These are phyloP conservation scores for Pachyramphus minor DNA, from an alignment of 2,113 vertebrate genomes.

Conservation along the genomic window DNA sequence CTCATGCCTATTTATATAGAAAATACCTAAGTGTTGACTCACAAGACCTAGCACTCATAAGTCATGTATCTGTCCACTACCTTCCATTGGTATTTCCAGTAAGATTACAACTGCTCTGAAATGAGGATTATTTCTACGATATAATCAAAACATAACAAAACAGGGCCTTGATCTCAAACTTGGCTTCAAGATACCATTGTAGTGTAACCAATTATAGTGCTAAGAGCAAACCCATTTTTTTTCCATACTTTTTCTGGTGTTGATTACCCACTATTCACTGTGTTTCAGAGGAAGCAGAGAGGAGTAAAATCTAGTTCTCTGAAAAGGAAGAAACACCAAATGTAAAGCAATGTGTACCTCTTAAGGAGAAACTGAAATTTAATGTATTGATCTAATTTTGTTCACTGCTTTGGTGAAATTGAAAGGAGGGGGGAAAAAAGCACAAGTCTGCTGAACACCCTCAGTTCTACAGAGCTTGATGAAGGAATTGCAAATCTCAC, in stretches of 20 bases:
- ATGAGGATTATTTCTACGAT: background rate
- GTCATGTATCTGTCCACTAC: background rate
- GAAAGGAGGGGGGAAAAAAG: accelerated
- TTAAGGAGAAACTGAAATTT: background rate
- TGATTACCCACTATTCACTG: background rate
- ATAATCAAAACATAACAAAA: background rate
- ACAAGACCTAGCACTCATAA: background rate
- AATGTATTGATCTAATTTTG: background rate
- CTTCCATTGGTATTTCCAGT: background rate
- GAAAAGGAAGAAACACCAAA: background rate
- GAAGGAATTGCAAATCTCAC: background rate
- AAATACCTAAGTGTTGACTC: background rate
- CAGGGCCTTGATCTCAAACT: background rate
- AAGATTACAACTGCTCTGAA: background rate
- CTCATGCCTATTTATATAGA: background rate
- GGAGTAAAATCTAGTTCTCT: background rate
- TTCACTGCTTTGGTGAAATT: background rate
- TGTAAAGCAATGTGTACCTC: background rate
- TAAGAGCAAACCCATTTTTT: background rate
- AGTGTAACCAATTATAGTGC: background rate
- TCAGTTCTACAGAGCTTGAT: background rate
- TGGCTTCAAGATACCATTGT: background rate
- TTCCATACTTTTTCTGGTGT: background rate
- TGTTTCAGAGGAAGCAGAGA: background rate
- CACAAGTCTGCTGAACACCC: background rate